Percentiles rank a stretch among this genome's conserved stretches.
phyloP scores from a whole-genome alignment of 2,797 vertebrate species.

The Eupleurogrammus muticus region DNA sequence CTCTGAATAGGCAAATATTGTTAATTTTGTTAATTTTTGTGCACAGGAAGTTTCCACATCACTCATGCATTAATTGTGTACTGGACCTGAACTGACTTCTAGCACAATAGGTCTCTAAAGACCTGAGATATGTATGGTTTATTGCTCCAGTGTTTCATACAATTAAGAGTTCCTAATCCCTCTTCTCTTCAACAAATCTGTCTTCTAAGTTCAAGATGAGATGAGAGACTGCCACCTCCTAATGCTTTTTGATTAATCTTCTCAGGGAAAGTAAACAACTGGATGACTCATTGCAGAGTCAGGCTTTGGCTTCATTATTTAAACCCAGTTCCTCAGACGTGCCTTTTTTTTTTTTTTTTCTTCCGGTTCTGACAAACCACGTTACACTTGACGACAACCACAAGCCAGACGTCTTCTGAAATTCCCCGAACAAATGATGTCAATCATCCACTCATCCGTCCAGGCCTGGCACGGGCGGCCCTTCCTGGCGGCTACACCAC shows the following conservation, averaged over 20 bases:
- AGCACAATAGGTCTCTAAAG: background rate
- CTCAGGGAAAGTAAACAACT: background rate
- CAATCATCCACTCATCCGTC: constrained; percentile 41
- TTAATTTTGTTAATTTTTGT: too few relatives aligned
- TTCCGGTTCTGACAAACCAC: background rate
- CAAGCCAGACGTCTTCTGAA: constrained; percentile 9
- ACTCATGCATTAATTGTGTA: too few relatives aligned
- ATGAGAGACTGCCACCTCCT: background rate
- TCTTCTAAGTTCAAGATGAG: constrained; percentile 16
- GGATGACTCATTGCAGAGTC: background rate
- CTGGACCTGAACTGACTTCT: too few relatives aligned
- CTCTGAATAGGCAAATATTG: too few relatives aligned
- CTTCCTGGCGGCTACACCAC: constrained; percentile 29
- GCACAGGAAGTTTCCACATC: too few relatives aligned
- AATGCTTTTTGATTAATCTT: background rate
- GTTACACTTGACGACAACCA: background rate
- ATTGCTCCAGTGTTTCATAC: background rate
- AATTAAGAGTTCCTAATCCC: constrained; percentile 6
- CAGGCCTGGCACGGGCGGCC: constrained; percentile 46
- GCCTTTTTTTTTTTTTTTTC: background rate
- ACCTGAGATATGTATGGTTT: background rate
- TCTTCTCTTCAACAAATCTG: constrained; percentile 8
- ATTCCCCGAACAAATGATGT: constrained; percentile 14
- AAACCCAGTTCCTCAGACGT: background rate
- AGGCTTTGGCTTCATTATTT: background rate